phyloP scores from a whole-genome alignment of 2,888 invertebrate species.

The Netelia fuscicornis region DNA sequence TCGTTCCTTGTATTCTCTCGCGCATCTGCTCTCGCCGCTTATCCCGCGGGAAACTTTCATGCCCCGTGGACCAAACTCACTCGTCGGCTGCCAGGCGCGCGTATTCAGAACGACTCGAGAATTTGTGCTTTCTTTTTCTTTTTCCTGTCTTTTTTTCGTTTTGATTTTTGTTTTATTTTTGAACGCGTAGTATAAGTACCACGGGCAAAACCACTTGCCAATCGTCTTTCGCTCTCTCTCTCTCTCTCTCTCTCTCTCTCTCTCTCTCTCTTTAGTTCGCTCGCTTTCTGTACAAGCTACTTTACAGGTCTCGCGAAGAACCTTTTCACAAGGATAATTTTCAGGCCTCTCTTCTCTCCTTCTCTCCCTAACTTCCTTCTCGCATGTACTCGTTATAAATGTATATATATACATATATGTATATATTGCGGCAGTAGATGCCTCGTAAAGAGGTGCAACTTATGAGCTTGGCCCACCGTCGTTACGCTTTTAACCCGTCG shows the following conservation, averaged over 20 bases:
- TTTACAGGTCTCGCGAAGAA: slow-evolving; percentile 25
- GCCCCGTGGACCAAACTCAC: slow-evolving; percentile 25
- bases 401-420: slow-evolving; percentile 61
- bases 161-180: slow-evolving; percentile 8
- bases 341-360: slow-evolving; percentile 23
- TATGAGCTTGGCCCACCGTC: slow-evolving; percentile 75
- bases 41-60: slow-evolving; percentile 52
- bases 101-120: slow-evolving; percentile 54
- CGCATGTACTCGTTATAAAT: slow-evolving; percentile 22
- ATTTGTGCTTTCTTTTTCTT: slow-evolving; percentile 14
- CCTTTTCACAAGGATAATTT: slow-evolving; percentile 65
- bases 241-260: slow-evolving; percentile 16
- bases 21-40: slow-evolving; percentile 48
- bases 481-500: slow-evolving; percentile 72
- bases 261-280: background rate
- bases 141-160: background rate
- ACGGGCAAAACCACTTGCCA: slow-evolving; percentile 50
- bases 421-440: slow-evolving; percentile 45
- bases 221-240: slow-evolving; percentile 31
- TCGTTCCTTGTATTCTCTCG: slow-evolving; percentile 21
- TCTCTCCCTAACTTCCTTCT: slow-evolving; percentile 21
- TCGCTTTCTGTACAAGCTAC: slow-evolving; percentile 24
- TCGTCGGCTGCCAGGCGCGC: slow-evolving; percentile 35
- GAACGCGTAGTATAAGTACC: slow-evolving; percentile 41
- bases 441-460: slow-evolving; percentile 79